Percentiles rank a stretch among this genome's conserved stretches.
Evolutionary conservation across 2,888 invertebrate genomes (phyloP).

Genomic region (Agrotis exclamationis): DNA sequence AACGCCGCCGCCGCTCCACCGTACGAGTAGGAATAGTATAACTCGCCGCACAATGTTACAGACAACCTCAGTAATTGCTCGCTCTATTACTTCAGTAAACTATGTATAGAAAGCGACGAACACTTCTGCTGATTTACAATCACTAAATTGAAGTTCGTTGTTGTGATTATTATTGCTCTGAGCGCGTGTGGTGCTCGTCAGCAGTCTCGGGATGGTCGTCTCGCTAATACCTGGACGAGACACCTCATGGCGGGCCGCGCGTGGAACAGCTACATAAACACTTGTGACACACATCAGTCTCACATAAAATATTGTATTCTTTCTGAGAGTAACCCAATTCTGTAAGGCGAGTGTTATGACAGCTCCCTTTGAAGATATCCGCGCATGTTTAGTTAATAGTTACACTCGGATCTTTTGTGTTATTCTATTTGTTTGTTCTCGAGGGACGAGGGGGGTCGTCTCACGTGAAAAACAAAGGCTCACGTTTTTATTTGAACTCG

Average conservation of each 20-base stretch:
- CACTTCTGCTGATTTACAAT: constrained; percentile 4
- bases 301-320: constrained; percentile 10
- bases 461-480: constrained; percentile 70
- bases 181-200: not conserved
- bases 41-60: constrained; percentile 3
- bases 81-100: not conserved
- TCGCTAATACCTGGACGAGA: constrained; percentile 14
- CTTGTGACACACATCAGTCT: not conserved
- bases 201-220: constrained; percentile 11
- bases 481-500: constrained; percentile 74
- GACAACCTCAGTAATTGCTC: constrained; percentile 7
- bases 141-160: not conserved
- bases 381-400: constrained; percentile 51
- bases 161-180: not conserved
- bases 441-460: not conserved
- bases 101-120: not conserved
- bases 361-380: constrained; percentile 39
- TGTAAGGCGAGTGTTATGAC: constrained; percentile 6
- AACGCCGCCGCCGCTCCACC: not conserved
- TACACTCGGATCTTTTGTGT: constrained; percentile 42
- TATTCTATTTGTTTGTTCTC: constrained; percentile 26
- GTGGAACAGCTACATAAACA: not conserved
- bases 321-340: constrained; percentile 11
- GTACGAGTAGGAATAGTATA: not conserved
- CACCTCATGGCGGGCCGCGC: not conserved